phyloP scores from a whole-genome alignment of 2,113 vertebrate genomes.

The Anseranas semipalmata region DNA sequence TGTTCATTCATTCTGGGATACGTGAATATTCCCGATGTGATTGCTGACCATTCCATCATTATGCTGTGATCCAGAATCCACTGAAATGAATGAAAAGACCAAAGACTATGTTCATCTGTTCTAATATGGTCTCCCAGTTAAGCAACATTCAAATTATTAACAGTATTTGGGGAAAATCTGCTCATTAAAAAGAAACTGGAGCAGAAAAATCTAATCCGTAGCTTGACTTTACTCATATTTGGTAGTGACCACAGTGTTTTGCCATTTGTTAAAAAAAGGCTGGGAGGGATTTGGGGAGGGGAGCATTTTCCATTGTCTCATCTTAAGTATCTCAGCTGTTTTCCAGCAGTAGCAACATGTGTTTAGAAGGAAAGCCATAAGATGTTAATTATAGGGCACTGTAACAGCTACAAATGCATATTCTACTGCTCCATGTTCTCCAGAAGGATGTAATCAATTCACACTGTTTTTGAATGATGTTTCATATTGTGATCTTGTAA shows the following conservation, averaged over 20 bases:
- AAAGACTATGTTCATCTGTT: background rate
- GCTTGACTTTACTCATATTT: background rate
- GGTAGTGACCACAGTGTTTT: background rate
- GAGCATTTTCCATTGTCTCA: conserved; percentile 10
- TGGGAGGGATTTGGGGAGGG: background rate
- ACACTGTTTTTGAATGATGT: conserved; percentile 53
- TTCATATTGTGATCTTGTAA: conserved; percentile 62
- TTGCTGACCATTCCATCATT: background rate
- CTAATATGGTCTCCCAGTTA: background rate
- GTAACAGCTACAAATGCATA: conserved; percentile 49
- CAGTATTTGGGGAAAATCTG: background rate
- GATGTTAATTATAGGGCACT: conserved; percentile 60
- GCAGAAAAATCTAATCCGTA: background rate
- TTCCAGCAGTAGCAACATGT: background rate
- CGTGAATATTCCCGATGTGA: fast-evolving
- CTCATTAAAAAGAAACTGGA: background rate
- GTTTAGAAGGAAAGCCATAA: conserved; percentile 38
- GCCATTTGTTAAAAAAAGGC: background rate
- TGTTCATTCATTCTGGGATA: background rate
- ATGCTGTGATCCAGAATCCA: background rate
- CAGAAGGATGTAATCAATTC: conserved; percentile 68
- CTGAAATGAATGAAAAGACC: background rate
- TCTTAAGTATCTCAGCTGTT: conserved; percentile 49
- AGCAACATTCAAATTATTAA: background rate
- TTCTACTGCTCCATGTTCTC: conserved; percentile 29